Conservation (phyloP, 2,797 vertebrate genomes). For the Cryptoblepharus egeriae region DNA sequence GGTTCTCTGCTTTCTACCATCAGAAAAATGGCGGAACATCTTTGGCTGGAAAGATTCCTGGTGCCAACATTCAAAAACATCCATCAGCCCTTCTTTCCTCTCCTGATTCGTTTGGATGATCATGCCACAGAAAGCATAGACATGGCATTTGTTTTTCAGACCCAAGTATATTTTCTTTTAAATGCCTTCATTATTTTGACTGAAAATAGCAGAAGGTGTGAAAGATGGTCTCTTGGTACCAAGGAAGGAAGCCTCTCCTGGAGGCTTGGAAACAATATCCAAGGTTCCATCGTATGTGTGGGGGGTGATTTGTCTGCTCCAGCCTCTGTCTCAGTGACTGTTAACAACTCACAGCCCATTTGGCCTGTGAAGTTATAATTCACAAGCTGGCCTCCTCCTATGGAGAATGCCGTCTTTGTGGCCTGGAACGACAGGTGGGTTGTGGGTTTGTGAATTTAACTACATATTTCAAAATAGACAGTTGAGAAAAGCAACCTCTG, state of each 20-base stretch:
- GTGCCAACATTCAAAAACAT: neutral
- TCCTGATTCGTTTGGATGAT: neutral
- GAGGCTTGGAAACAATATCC: slow-evolving; percentile 9
- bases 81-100: neutral
- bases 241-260: neutral
- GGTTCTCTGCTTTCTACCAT: neutral
- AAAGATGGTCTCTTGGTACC: slow-evolving; percentile 1
- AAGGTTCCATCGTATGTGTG: neutral
- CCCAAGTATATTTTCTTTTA: slow-evolving; percentile 20
- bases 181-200: slow-evolving; percentile 26
- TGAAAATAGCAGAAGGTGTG: slow-evolving; percentile 29
- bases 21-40: neutral
- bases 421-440: slow-evolving; percentile 1
- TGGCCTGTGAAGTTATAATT: slow-evolving; percentile 20
- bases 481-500: slow-evolving; percentile 3
- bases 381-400: neutral
- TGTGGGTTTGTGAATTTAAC: slow-evolving; percentile 27
- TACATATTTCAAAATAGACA: slow-evolving; percentile 24
- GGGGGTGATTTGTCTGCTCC: neutral
- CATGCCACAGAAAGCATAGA: slow-evolving; percentile 1
- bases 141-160: neutral
- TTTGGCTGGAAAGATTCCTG: neutral
- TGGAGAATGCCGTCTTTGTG: slow-evolving; percentile 24
- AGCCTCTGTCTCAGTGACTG: neutral
- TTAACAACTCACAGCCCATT: slow-evolving; percentile 4